phyloP scores from a whole-genome alignment of 2,888 invertebrate species.

The Parnassius smintheus region DNA sequence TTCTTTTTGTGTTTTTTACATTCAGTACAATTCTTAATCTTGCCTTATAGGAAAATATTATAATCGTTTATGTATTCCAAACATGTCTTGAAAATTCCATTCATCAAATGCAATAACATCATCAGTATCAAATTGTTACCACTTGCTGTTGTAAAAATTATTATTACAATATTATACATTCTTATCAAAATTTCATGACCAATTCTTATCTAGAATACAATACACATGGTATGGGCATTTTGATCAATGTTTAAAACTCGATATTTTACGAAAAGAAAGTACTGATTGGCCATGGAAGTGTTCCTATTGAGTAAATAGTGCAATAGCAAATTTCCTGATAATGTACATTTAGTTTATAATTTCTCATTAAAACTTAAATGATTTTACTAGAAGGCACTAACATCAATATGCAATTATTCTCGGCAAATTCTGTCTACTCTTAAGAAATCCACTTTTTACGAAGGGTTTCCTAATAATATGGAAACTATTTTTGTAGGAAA shows the following conservation, averaged over 20 bases:
- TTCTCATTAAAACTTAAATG: not conserved
- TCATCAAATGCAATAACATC: constrained; percentile 56
- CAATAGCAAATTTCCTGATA: not conserved
- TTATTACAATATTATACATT: constrained; percentile 34
- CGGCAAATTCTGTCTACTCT: not conserved
- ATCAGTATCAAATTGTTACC: constrained; percentile 57
- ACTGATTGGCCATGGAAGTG: not conserved
- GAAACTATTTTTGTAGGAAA: too few species aligned
- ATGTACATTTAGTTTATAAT: not conserved
- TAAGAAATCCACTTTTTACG: too few species aligned
- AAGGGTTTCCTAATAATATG: too few species aligned
- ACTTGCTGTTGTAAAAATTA: constrained; percentile 45
- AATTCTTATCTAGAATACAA: constrained; percentile 36
- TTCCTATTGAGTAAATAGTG: too few species aligned
- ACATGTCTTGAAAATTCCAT: constrained; percentile 58
- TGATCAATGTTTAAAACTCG: constrained; percentile 12
- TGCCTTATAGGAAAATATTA: constrained; percentile 12
- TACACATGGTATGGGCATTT: constrained; percentile 40
- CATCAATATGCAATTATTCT: constrained; percentile 1
- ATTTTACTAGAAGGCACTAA: not conserved
- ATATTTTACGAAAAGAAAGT: constrained; percentile 25
- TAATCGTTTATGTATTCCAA: constrained; percentile 62
- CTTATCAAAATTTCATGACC: constrained; percentile 30
- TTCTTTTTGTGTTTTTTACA: not conserved
- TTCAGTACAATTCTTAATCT: constrained; percentile 9